A percentile compares a stretch with the other conserved stretches of the same genome.
Evolutionary conservation across 2,797 vertebrate genomes (phyloP).

Genomic region (Australoheros facetus): DNA sequence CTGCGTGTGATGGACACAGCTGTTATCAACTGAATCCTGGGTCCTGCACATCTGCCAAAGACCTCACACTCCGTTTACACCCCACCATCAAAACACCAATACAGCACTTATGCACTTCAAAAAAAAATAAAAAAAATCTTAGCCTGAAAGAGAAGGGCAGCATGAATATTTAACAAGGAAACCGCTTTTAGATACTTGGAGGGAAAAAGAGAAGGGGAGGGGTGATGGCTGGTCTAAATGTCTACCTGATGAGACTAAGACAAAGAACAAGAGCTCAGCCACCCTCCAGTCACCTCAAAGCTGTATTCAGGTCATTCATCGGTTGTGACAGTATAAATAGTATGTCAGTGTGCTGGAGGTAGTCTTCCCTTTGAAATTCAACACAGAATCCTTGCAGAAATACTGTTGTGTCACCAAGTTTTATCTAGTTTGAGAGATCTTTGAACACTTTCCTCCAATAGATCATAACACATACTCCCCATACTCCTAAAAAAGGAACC

Average conservation of each 20-base stretch:
- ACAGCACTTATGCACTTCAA: constrained; percentile 61
- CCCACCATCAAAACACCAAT: constrained; percentile 54
- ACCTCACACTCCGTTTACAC: constrained; percentile 59
- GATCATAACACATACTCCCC: constrained; percentile 20
- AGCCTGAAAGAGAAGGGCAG: constrained; percentile 58
- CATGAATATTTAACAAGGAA: constrained; percentile 75
- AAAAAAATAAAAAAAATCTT: constrained; percentile 31
- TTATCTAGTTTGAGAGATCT: constrained; percentile 25
- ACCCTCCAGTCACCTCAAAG: constrained; percentile 19
- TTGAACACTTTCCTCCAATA: constrained; percentile 5
- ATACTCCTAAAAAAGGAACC: constrained; percentile 31
- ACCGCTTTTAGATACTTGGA: constrained; percentile 59
- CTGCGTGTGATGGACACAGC: constrained; percentile 42
- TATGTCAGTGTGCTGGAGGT: constrained; percentile 22
- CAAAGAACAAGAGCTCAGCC: constrained; percentile 21
- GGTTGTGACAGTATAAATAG: constrained; percentile 37
- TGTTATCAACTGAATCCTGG: constrained; percentile 50
- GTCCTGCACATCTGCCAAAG: constrained; percentile 42
- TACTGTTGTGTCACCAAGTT: constrained; percentile 18
- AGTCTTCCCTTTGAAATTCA: constrained; percentile 31
- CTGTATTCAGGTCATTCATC: constrained; percentile 29
- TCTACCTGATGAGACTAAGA: constrained; percentile 42
- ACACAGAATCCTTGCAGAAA: background rate
- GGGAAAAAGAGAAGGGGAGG: background rate
- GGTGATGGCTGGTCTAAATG: constrained; percentile 34